These are phyloP conservation scores for Melanotaenia pygmaea DNA, from an alignment of 2,797 vertebrate species.

Conservation along the genomic window DNA sequence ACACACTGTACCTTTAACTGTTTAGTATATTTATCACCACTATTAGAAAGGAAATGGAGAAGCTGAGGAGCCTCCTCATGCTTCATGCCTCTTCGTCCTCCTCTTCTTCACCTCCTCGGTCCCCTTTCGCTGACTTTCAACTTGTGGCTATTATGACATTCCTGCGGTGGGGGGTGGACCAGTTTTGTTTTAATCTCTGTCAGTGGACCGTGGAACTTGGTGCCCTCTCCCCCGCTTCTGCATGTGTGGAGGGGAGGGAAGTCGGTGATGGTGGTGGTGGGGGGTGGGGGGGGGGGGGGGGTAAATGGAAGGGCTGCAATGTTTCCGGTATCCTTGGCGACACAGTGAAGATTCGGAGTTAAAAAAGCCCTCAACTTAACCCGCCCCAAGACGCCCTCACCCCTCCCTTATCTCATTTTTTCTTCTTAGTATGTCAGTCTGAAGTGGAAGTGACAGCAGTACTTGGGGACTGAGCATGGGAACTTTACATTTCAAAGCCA, in stretches of 20 bases:
- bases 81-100: constrained; percentile 28
- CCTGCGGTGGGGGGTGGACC: constrained; percentile 70
- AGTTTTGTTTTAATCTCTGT: constrained; percentile 79
- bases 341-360: constrained; percentile 78
- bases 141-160: constrained; percentile 80
- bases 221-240: constrained; percentile 66
- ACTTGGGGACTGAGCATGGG: constrained; percentile 62
- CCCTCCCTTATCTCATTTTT: constrained; percentile 60
- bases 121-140: constrained; percentile 78
- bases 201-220: constrained; percentile 76
- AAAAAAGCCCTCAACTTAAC: constrained; percentile 75
- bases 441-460: constrained; percentile 80
- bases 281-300: too few species aligned
- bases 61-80: constrained; percentile 33
- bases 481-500: constrained; percentile 82
- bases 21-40: constrained; percentile 39
- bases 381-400: constrained; percentile 55
- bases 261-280: constrained; percentile 43
- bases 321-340: constrained; percentile 86
- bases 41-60: constrained; percentile 46
- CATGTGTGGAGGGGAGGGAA: constrained; percentile 42
- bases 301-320: constrained; percentile 74
- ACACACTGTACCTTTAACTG: constrained; percentile 31
- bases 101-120: constrained; percentile 32
- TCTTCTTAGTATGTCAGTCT: constrained; percentile 78